Evolutionary conservation across 2,113 vertebrate species (phyloP), one percentile per base, ranked within the genome.

Genomic region (Bubo blakistoni): DNA sequence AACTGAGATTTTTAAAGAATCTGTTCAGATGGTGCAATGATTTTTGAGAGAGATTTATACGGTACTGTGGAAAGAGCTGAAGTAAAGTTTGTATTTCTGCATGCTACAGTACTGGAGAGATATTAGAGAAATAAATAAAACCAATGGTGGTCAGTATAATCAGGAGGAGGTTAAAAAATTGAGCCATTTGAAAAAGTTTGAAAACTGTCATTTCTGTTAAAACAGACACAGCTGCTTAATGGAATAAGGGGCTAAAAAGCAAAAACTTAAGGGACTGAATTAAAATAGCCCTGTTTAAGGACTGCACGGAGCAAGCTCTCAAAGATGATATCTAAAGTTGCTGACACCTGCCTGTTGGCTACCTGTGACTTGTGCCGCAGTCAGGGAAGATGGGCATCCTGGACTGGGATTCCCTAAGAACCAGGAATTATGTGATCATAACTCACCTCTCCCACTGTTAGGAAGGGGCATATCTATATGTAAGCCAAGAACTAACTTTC

Each of bases 91-190:
- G 42, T 81, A 32, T 78, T 94, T 90, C 57, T 90, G 76, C 55
- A 74, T 78, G 42, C 46, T 81, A 14, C 65, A 72, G 52, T 79
- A 49, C 69, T 49, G 65, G 49, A 74, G 65, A 63, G 69, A 84
- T 93, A 92, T 81, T 90, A 67, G 72, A 88, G 79, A 91, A 95
- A 96, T 91, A 95, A 94, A 89, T 95, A 96, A 92, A 92, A 36
- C 16, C n/a, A 57, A 9, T 42, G n/a, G 44, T 76, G 61, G 57
- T 71, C 86, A 67, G 27, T 76, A 7, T 71, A 89, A 67, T 36
- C 49, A 80, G 61, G 30, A 92, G 19, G 44, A 86, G 36, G 47
- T 30, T 77, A 57, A 86, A 80, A 86, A 79, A 66, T 49, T 0
- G 42, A 86, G 26, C 13, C 74, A 32, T 77, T 89, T 63, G 40